Percentiles rank a stretch among this genome's conserved stretches.
Conservation (phyloP, 2,888 invertebrate genomes). For the Diloba caeruleocephala region DNA sequence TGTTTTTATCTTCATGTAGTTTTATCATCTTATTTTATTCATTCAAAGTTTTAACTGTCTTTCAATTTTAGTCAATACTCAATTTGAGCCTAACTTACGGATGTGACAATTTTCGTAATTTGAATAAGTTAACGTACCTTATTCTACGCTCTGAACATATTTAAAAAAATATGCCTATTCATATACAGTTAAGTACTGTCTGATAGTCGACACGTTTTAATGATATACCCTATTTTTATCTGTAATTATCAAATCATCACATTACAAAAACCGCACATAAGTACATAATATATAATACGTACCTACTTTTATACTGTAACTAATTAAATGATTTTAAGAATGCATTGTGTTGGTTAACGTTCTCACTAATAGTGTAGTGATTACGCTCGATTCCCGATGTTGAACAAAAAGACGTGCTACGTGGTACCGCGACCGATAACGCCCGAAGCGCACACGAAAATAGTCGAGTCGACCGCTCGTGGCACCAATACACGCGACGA, state of each 20-base stretch:
- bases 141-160: too few relatives aligned
- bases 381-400: slow-evolving; percentile 50
- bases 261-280: slow-evolving; percentile 27
- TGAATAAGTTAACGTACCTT: too few relatives aligned
- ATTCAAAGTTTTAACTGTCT: slow-evolving; percentile 8
- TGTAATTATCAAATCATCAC: slow-evolving; percentile 36
- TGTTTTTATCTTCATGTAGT: neutral
- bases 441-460: slow-evolving; percentile 69
- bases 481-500: slow-evolving; percentile 71
- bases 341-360: slow-evolving; percentile 53
- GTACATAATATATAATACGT: slow-evolving; percentile 4
- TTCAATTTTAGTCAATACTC: slow-evolving; percentile 1
- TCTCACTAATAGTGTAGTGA: slow-evolving; percentile 54
- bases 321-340: slow-evolving; percentile 47
- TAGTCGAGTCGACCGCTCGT: slow-evolving; percentile 63
- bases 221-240: slow-evolving; percentile 8
- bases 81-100: neutral
- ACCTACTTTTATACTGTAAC: slow-evolving; percentile 26
- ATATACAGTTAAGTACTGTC: too few relatives aligned
- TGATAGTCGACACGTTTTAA: too few relatives aligned
- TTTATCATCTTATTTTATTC: slow-evolving; percentile 6
- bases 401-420: slow-evolving; percentile 50
- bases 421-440: slow-evolving; percentile 48
- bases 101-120: slow-evolving; percentile 4
- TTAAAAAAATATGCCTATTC: too few relatives aligned